Conservation (phyloP, 2,113 vertebrate species). For the Muntiacus muntjak region DNA sequence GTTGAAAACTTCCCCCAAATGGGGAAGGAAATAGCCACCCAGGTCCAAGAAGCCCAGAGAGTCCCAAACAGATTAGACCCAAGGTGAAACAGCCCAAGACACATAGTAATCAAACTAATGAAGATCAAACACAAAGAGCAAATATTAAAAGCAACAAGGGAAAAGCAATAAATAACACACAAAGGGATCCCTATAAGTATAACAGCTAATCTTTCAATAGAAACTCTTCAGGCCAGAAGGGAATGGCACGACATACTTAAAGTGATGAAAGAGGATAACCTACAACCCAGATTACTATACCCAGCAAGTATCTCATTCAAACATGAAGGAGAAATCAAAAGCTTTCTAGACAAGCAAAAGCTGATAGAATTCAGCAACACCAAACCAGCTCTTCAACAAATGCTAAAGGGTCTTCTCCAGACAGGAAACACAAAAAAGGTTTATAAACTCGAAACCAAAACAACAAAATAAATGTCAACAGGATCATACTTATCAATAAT, state of each 20-base stretch:
- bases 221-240: not conserved
- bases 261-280: not conserved
- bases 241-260: not conserved
- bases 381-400: not conserved
- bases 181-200: not conserved
- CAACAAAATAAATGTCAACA: not conserved
- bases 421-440: not conserved
- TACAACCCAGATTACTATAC: not conserved
- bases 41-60: not conserved
- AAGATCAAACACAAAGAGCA: not conserved
- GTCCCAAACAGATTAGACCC: not conserved
- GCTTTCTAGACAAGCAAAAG: not conserved
- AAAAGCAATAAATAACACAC: not conserved
- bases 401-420: not conserved
- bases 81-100: not conserved
- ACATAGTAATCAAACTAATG: not conserved
- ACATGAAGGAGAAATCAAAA: not conserved
- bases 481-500: not conserved
- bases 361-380: not conserved
- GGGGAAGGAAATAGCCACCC: not conserved
- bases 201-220: not conserved
- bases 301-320: not conserved
- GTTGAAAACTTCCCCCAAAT: not conserved
- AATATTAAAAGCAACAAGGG: not conserved
- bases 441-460: not conserved